These are phyloP conservation scores for Meda fulgida DNA, from an alignment of 2,797 vertebrate genomes.

Conservation along the genomic window DNA sequence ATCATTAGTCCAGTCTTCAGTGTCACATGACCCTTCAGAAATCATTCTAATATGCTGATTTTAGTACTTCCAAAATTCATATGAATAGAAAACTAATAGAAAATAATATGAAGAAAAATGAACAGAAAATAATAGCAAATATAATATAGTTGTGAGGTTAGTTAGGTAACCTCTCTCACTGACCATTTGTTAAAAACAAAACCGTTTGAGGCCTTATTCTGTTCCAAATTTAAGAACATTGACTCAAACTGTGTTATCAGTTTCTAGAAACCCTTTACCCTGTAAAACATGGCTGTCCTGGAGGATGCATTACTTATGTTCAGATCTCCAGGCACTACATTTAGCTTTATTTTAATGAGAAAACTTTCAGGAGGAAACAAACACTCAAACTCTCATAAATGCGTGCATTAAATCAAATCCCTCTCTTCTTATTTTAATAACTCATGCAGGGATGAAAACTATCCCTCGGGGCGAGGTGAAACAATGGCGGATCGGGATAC, in stretches of 20 bases:
- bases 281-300: background rate
- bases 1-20: background rate
- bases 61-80: background rate
- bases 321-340: slow-evolving; percentile 9
- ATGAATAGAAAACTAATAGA: background rate
- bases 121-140: background rate
- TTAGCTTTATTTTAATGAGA: slow-evolving; percentile 23
- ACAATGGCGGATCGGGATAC: slow-evolving; percentile 42
- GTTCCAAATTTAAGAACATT: background rate
- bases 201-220: background rate
- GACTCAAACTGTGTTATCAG: background rate
- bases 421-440: slow-evolving; percentile 33
- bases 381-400: slow-evolving; percentile 18
- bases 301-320: background rate
- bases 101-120: background rate
- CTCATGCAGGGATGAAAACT: slow-evolving; percentile 28
- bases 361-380: slow-evolving; percentile 28
- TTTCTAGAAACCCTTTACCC: background rate
- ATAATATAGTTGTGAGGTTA: background rate
- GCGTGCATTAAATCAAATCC: slow-evolving; percentile 13
- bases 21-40: background rate
- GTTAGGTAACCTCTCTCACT: background rate
- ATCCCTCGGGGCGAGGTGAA: slow-evolving; percentile 22
- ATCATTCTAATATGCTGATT: background rate
- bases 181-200: background rate